Percentiles rank a stretch among this genome's conserved stretches.
These are phyloP conservation scores for Eleutherodactylus coqui DNA, from an alignment of 2,797 vertebrate species.

Conservation along the genomic window DNA sequence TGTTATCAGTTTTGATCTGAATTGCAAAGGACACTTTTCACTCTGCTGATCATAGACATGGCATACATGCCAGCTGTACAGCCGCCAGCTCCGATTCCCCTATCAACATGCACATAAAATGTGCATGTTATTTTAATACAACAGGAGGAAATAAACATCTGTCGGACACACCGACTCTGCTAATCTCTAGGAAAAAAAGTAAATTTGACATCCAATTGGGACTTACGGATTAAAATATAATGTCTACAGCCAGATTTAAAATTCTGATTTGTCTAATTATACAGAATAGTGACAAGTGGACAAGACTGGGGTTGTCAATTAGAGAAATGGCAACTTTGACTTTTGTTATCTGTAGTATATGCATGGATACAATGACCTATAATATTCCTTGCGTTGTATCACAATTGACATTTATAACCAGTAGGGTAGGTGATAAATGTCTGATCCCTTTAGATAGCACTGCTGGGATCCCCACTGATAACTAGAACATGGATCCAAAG, in stretches of 20 bases:
- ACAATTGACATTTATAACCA: no score
- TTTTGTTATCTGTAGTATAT: neutral
- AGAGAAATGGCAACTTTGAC: neutral
- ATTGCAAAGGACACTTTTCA: neutral
- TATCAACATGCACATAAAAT: neutral
- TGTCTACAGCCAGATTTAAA: neutral
- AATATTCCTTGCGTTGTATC: no score
- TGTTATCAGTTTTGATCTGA: neutral
- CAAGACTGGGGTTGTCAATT: no score
- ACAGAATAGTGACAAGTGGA: no score
- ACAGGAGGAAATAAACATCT: neutral
- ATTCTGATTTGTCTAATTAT: neutral
- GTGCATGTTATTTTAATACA: neutral
- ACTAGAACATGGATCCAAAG: no score
- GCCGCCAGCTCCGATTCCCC: neutral
- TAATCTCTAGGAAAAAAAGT: neutral
- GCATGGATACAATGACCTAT: no score
- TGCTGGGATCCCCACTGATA: no score
- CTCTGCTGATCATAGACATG: neutral
- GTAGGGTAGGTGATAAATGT: no score
- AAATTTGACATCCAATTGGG: neutral
- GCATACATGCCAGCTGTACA: neutral
- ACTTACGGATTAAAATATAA: neutral
- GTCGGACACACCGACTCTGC: neutral
- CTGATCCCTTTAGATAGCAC: no score